Evolutionary conservation across 2,797 vertebrate genomes (phyloP).

Genomic region (Galaxias olidus): DNA sequence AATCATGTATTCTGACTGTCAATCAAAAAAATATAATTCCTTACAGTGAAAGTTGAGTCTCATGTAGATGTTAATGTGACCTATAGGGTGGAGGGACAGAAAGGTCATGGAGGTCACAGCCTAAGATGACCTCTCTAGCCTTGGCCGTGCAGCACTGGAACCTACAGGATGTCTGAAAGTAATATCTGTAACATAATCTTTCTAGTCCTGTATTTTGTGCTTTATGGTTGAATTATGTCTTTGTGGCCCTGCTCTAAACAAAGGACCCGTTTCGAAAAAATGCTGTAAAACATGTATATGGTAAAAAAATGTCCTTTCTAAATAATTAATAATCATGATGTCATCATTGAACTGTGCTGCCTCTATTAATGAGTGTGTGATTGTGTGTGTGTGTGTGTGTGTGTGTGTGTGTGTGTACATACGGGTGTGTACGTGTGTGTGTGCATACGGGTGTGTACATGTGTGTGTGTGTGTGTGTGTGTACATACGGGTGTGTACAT

Average conservation of each 20-base stretch:
- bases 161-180: slow-evolving; percentile 4
- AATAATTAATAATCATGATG: slow-evolving; percentile 48
- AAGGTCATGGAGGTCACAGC: too few relatives aligned
- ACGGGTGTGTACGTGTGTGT: not conserved
- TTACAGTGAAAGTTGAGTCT: too few relatives aligned
- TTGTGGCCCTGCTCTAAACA: slow-evolving; percentile 30
- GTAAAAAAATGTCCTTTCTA: slow-evolving; percentile 51
- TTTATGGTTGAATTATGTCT: slow-evolving; percentile 45
- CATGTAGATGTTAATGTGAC: too few relatives aligned
- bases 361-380: slow-evolving; percentile 33
- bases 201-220: slow-evolving; percentile 45
- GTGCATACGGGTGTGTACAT: not conserved
- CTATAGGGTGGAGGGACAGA: too few relatives aligned
- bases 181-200: slow-evolving; percentile 45
- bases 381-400: slow-evolving; percentile 12
- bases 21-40: too few relatives aligned
- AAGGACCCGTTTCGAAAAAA: slow-evolving; percentile 40
- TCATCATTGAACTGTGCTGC: slow-evolving; percentile 21
- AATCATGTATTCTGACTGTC: too few relatives aligned
- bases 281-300: slow-evolving; percentile 51
- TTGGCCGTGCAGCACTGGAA: too few relatives aligned
- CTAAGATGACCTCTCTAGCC: too few relatives aligned
- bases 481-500: too few relatives aligned
- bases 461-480: slow-evolving; percentile 12
- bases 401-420: not conserved